Conservation (phyloP, 2,113 vertebrate genomes). For the Conger conger region DNA sequence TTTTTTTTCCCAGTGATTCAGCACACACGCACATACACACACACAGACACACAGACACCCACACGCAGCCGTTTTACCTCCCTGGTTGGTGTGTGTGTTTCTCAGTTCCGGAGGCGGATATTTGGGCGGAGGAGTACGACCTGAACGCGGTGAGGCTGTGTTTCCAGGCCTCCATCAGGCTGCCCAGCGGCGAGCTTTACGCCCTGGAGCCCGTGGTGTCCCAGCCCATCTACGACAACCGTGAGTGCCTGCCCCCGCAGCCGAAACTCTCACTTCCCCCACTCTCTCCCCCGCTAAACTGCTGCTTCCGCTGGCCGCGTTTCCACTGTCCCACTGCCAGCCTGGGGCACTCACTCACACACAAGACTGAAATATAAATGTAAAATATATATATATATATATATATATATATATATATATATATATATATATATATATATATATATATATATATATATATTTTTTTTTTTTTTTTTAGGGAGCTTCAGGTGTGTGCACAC, state of each 20-base stretch:
- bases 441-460: neutral
- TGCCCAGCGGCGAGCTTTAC: conserved; percentile 64
- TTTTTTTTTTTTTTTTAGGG: neutral
- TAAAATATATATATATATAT: neutral
- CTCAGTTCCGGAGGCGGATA: conserved; percentile 78
- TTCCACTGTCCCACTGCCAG: neutral
- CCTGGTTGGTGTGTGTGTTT: conserved; percentile 18
- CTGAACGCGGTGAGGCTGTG: conserved; percentile 90
- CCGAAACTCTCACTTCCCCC: neutral
- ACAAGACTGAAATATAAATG: neutral
- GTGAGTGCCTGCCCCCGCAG: conserved; percentile 66
- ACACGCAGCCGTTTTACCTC: neutral
- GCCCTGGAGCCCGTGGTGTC: conserved; percentile 78
- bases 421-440: neutral
- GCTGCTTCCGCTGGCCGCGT: no score
- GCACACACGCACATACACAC: neutral
- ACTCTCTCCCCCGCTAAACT: no score
- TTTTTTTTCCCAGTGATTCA: no score
- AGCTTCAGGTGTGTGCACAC: neutral
- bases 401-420: no score
- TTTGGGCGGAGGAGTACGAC: conserved; percentile 84
- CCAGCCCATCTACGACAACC: conserved; percentile 88
- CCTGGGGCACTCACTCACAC: neutral
- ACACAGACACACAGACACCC: neutral
- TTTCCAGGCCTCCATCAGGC: conserved; percentile 83